Conservation (phyloP, 2,888 invertebrate genomes). For the Eristalis tenax region DNA sequence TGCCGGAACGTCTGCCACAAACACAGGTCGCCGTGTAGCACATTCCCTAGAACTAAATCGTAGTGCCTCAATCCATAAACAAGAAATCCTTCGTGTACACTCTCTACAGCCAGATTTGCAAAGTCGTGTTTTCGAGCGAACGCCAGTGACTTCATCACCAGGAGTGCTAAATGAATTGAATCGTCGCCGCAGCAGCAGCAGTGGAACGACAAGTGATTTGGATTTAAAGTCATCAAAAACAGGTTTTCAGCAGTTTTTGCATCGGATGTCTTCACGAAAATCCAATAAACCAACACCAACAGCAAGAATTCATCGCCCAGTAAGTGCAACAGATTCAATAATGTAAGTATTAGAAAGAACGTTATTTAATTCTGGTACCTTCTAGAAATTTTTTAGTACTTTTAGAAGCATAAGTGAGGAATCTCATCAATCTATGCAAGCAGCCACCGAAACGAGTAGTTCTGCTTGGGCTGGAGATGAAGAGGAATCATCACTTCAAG, state of each 20-base stretch:
- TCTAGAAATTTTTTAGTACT: background rate
- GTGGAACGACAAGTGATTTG: conserved; percentile 44
- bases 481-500: conserved; percentile 52
- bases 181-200: conserved; percentile 32
- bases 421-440: conserved; percentile 77
- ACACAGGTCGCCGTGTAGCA: conserved; percentile 49
- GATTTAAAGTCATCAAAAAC: conserved; percentile 68
- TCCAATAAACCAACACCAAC: conserved; percentile 76
- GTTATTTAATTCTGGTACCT: conserved; percentile 16
- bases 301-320: conserved; percentile 74
- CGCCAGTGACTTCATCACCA: conserved; percentile 82
- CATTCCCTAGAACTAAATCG: conserved; percentile 60
- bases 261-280: conserved; percentile 80
- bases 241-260: conserved; percentile 80
- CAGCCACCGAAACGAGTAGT: conserved; percentile 80
- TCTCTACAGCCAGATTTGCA: conserved; percentile 78
- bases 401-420: conserved; percentile 73
- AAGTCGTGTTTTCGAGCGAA: conserved; percentile 74
- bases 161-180: conserved; percentile 75
- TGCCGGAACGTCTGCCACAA: conserved; percentile 50
- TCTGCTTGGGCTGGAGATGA: conserved; percentile 81
- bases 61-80: conserved; percentile 53
- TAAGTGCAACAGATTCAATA: conserved; percentile 79
- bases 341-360: conserved; percentile 76
- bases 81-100: conserved; percentile 75